phyloP scores from a whole-genome alignment of 2,888 invertebrate genomes.

The Xiphydria camelus region DNA sequence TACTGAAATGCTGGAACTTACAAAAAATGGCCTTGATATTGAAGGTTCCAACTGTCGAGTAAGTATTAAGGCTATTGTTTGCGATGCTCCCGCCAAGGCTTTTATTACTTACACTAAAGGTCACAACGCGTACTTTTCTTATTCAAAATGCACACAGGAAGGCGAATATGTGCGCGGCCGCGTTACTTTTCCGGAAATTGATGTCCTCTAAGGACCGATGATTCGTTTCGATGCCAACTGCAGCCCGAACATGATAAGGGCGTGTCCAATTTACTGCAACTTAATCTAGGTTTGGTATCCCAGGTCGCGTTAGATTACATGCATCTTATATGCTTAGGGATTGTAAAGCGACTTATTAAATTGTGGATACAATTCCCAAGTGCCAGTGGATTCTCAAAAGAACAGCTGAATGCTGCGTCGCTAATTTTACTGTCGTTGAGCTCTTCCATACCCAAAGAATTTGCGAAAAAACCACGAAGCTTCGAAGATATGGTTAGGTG shows the following conservation, averaged over 20 bases:
- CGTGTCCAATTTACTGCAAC: constrained; percentile 19
- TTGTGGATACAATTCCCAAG: constrained; percentile 13
- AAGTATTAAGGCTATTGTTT: constrained; percentile 12
- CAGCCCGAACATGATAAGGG: constrained; percentile 21
- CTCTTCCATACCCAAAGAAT: constrained; percentile 23
- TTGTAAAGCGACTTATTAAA: constrained; percentile 25
- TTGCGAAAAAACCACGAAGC: constrained; percentile 26
- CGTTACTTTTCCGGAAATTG: constrained; percentile 9
- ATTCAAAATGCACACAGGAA: constrained; percentile 17
- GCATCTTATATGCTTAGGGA: constrained; percentile 28
- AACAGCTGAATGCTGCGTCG: constrained; percentile 9
- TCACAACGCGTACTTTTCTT: constrained; percentile 16
- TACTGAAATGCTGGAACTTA: constrained; percentile 5
- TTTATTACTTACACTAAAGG: constrained; percentile 18
- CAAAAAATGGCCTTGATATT: neutral
- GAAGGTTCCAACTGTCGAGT: neutral
- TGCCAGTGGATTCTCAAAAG: constrained; percentile 9
- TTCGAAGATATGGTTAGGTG: constrained; percentile 26
- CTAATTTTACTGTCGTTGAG: constrained; percentile 8
- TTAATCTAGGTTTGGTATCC: constrained; percentile 23
- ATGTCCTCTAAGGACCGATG: constrained; percentile 7
- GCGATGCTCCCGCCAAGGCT: constrained; percentile 18
- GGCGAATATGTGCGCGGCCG: constrained; percentile 13
- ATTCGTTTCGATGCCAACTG: constrained; percentile 7
- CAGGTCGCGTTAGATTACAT: constrained; percentile 18